Percentiles rank a stretch among this genome's conserved stretches.
Conservation (phyloP, 2,113 vertebrate species). For the Haemorhous mexicanus region DNA sequence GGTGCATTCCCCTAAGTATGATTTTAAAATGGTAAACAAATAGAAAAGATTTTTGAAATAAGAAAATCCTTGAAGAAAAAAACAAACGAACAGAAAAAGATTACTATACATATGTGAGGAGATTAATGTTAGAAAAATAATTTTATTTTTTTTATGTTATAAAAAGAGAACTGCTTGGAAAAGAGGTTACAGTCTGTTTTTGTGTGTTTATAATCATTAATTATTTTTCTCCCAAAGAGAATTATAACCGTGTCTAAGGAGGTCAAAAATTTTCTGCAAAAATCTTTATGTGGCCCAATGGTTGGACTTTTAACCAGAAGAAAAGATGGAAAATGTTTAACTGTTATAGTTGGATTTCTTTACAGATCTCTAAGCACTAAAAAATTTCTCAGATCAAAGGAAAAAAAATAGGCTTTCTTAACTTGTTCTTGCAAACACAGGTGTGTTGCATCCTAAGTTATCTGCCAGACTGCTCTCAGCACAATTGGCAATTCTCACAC, state of each 20-base stretch:
- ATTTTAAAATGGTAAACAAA: neutral
- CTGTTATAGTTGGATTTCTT: neutral
- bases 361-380: neutral
- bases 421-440: neutral
- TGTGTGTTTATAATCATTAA: neutral
- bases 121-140: neutral
- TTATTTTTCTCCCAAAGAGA: neutral
- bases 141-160: neutral
- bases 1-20: neutral
- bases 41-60: neutral
- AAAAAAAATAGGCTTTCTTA: neutral
- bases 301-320: neutral
- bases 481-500: neutral
- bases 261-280: neutral
- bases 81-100: accelerated
- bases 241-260: neutral
- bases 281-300: neutral
- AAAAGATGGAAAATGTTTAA: neutral
- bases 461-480: neutral
- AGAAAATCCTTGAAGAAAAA: neutral
- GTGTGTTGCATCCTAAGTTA: neutral
- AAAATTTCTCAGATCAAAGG: neutral
- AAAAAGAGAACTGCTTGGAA: neutral
- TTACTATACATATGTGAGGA: neutral
- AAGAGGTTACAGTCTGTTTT: neutral